Evolutionary conservation across 2,797 vertebrate species (phyloP), one percentile per base, ranked within the genome.

Genomic region (Diplodus puntazzo): DNA sequence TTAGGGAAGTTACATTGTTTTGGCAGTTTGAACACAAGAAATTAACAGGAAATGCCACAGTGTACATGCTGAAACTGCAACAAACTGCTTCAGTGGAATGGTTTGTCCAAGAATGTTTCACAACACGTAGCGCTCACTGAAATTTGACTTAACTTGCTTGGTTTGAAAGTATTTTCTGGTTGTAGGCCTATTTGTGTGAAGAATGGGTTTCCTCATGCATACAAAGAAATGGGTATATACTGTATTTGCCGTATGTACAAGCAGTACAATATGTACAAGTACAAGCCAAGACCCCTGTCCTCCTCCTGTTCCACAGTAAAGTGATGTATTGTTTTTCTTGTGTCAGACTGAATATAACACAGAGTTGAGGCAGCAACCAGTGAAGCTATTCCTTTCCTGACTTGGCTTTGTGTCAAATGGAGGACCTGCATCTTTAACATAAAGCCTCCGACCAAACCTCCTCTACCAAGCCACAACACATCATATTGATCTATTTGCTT

Each of bases 391-490:
- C 21, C 13, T 34, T 43, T 46, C 50, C 50, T 57, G 13, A 43
- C 54, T 46, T 43, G 34, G 14, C 39, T 75, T 60, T n/a, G 21
- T 63, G 39, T 70, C 46, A 70, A n/a, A 48, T 23, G 17, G 45
- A 42, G 5, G 5, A 5, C 23, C 23, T 45, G 39, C 60, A 39
- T 65, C 66, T 64, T 5, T 11, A 58, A 64, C 18, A 25, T 10
- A 3, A 25, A 43, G 18, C 57, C 27, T 10, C 21, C 1, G 3
- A 14, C 57, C 50, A 23, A 49, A 43, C 23, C 23, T 45, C n/a
- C 16, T 34, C 34, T 4, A 30, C 43, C 16, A 34, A 48, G 11
- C 13, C 17, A 5, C 5, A 52, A 46, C 53, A 52, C 11, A 18
- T 17, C 25, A n/a, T 21, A n/a, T 16, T 34, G 4, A 4, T 11